phyloP scores from a whole-genome alignment of 2,113 vertebrate species.

The Clarias magur region DNA sequence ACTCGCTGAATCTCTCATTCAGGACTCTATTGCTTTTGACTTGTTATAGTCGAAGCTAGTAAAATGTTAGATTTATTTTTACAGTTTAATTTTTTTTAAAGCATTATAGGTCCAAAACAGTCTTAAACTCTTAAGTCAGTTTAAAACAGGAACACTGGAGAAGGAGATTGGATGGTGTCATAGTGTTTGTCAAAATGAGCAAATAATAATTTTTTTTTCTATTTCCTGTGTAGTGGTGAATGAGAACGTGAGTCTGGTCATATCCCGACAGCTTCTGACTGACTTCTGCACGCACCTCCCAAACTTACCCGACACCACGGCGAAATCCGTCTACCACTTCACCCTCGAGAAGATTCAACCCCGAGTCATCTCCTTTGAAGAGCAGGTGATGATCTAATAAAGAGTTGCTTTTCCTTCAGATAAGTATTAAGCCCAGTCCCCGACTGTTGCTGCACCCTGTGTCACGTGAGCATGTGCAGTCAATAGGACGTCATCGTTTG shows the following conservation, averaged over 20 bases:
- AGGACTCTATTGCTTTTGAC: background rate
- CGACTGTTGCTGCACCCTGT: background rate
- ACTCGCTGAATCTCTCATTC: background rate
- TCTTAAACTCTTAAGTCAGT: background rate
- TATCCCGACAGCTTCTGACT: conserved; percentile 94
- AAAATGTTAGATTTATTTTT: background rate
- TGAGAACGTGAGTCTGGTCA: conserved; percentile 97
- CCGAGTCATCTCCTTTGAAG: conserved; percentile 97
- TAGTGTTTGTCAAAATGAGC: background rate
- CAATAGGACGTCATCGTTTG: background rate
- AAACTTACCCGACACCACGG: conserved; percentile 88
- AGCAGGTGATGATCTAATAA: conserved; percentile 79
- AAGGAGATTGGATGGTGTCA: too few species aligned
- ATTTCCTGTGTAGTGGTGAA: conserved; percentile 85
- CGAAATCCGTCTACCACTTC: conserved; percentile 96
- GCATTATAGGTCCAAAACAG: too few species aligned
- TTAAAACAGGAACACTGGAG: background rate
- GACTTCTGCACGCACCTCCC: conserved; percentile 96
- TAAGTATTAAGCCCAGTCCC: background rate
- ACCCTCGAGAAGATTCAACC: conserved; percentile 98
- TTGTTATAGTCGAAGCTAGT: background rate
- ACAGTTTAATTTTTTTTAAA: too few species aligned
- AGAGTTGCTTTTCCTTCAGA: background rate
- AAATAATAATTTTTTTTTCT: background rate
- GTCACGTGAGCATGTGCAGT: background rate